These are phyloP conservation scores for Chrysochloris asiatica DNA, from an alignment of 2,113 vertebrate genomes.

Conservation along the genomic window DNA sequence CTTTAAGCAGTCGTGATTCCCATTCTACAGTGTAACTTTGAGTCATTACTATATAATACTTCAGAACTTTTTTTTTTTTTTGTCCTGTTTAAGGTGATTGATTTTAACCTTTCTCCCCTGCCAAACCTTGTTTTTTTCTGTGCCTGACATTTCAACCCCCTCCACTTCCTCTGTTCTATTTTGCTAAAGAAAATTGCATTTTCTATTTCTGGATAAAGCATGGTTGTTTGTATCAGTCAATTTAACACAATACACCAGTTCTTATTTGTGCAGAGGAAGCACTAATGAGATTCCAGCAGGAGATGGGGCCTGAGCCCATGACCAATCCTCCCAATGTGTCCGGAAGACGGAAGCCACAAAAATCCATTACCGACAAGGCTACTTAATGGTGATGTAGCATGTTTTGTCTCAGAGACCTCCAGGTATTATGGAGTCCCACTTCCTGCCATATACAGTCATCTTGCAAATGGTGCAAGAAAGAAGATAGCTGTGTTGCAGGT, in stretches of 20 bases:
- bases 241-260: constrained; percentile 79
- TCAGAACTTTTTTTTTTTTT: constrained; percentile 26
- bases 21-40: constrained; percentile 58
- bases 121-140: constrained; percentile 77
- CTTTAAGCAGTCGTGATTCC: constrained; percentile 17
- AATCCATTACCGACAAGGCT: constrained; percentile 64
- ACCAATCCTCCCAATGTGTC: constrained; percentile 54
- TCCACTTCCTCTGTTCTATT: constrained; percentile 77
- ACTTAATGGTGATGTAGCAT: constrained; percentile 65
- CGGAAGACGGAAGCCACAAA: constrained; percentile 65
- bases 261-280: constrained; percentile 78
- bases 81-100: constrained; percentile 64
- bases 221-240: constrained; percentile 82
- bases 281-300: constrained; percentile 78
- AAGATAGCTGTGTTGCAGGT: background rate
- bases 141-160: constrained; percentile 79
- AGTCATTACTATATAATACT: constrained; percentile 72
- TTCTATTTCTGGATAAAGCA: constrained; percentile 82
- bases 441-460: background rate
- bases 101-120: constrained; percentile 81
- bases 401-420: constrained; percentile 50
- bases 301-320: constrained; percentile 70
- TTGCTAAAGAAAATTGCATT: constrained; percentile 81
- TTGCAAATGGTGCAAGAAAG: background rate
- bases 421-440: constrained; percentile 6